phyloP scores from a whole-genome alignment of 2,888 invertebrate genomes.

The Carcina quercana region DNA sequence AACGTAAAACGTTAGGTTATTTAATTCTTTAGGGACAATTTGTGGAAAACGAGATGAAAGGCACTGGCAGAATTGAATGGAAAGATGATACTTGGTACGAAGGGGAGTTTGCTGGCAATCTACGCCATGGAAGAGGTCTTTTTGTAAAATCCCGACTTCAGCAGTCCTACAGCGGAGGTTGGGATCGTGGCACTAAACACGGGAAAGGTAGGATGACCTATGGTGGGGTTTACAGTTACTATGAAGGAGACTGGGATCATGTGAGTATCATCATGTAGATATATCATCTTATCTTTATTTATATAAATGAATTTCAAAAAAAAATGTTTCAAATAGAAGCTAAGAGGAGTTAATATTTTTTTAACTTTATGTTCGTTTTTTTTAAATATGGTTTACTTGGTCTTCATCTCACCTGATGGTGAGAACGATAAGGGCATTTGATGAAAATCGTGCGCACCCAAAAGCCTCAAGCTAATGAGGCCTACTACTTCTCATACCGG shows the following conservation, averaged over 20 bases:
- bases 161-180: slow-evolving; percentile 55
- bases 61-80: slow-evolving; percentile 72
- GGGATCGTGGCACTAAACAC: slow-evolving; percentile 64
- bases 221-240: slow-evolving; percentile 38
- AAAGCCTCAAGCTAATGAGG: too few relatives aligned
- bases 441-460: too few relatives aligned
- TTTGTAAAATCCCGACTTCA: slow-evolving; percentile 55
- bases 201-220: slow-evolving; percentile 52
- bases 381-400: too few relatives aligned
- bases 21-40: slow-evolving; percentile 66
- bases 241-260: slow-evolving; percentile 54
- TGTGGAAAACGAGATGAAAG: slow-evolving; percentile 67
- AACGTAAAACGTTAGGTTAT: slow-evolving; percentile 6
- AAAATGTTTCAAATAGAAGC: too few relatives aligned
- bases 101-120: slow-evolving; percentile 71
- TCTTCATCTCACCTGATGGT: too few relatives aligned
- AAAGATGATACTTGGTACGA: slow-evolving; percentile 73
- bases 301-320: too few relatives aligned
- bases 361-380: too few relatives aligned
- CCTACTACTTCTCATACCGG: too few relatives aligned
- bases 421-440: too few relatives aligned
- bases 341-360: too few relatives aligned
- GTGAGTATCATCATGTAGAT: too few relatives aligned
- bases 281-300: too few relatives aligned
- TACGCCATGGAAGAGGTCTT: slow-evolving; percentile 71